phyloP scores from a whole-genome alignment of 2,888 invertebrate species.

The Flexamia atlantica region DNA sequence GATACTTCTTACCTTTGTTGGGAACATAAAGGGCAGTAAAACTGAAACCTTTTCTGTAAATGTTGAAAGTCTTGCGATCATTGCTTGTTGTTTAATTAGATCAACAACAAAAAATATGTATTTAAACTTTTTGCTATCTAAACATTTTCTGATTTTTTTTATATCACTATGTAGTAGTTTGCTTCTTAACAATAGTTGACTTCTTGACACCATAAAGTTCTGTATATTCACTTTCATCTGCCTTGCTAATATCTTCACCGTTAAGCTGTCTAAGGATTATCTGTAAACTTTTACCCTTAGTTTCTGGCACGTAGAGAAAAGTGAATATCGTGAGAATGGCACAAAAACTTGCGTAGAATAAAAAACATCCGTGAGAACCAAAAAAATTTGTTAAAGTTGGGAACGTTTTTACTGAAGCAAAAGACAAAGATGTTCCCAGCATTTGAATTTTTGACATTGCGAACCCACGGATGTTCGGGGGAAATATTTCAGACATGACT shows the following conservation, averaged over 20 bases:
- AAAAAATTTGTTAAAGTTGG: slow-evolving; percentile 73
- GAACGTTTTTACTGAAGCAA: slow-evolving; percentile 74
- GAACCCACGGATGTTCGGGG: slow-evolving; percentile 74
- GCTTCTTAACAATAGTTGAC: slow-evolving; percentile 19
- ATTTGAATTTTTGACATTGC: slow-evolving; percentile 75
- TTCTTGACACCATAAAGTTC: background rate
- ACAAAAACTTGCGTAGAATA: slow-evolving; percentile 74
- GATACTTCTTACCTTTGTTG: no score
- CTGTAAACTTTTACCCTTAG: slow-evolving; percentile 74
- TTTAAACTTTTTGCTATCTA: no score
- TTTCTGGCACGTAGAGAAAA: slow-evolving; percentile 75
- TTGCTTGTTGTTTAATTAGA: no score
- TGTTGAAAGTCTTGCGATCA: no score
- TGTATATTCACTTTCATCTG: slow-evolving; percentile 20
- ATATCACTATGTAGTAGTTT: background rate
- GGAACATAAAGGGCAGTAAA: no score
- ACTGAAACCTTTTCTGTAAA: no score
- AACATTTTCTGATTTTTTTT: no score
- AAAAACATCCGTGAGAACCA: slow-evolving; percentile 74
- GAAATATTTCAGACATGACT: slow-evolving; percentile 75
- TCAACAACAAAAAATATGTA: no score
- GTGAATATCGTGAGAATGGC: slow-evolving; percentile 72
- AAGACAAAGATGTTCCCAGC: slow-evolving; percentile 74
- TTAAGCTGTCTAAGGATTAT: slow-evolving; percentile 73
- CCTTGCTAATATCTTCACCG: slow-evolving; percentile 57